Evolutionary conservation across 2,113 vertebrate genomes (phyloP).

Genomic region (Corythoichthys intestinalis): DNA sequence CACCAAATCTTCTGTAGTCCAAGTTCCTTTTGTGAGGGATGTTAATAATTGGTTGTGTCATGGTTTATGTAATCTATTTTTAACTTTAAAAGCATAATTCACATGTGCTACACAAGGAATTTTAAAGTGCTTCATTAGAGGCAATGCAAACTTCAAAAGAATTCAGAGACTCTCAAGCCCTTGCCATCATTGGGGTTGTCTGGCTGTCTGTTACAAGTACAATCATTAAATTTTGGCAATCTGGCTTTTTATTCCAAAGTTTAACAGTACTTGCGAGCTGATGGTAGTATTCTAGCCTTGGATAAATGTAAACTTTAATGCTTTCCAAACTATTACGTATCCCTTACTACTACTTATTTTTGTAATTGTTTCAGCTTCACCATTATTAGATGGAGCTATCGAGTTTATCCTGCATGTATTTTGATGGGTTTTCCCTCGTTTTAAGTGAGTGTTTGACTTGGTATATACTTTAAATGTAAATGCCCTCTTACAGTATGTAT

Average conservation of each 20-base stretch:
- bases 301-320: neutral
- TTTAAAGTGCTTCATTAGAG: neutral
- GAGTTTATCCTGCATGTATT: conserved; percentile 16
- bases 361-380: neutral
- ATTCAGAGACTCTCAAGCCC: neutral
- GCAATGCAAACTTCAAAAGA: neutral
- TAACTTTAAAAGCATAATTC: neutral
- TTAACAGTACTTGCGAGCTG: neutral
- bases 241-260: neutral
- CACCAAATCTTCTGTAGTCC: neutral
- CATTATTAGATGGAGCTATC: conserved; percentile 37
- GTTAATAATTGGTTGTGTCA: neutral
- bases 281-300: neutral
- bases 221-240: neutral
- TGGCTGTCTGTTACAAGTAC: neutral
- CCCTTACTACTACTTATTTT: too few species aligned
- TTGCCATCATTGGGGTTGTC: neutral
- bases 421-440: conserved; percentile 22
- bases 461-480: conserved; percentile 25
- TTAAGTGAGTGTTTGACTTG: conserved; percentile 34
- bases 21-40: neutral
- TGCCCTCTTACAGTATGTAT: conserved; percentile 9
- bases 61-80: neutral
- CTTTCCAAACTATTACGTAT: too few species aligned
- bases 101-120: neutral